These are phyloP conservation scores for Peucedramus taeniatus DNA, from an alignment of 2,113 vertebrate genomes.

Conservation along the genomic window DNA sequence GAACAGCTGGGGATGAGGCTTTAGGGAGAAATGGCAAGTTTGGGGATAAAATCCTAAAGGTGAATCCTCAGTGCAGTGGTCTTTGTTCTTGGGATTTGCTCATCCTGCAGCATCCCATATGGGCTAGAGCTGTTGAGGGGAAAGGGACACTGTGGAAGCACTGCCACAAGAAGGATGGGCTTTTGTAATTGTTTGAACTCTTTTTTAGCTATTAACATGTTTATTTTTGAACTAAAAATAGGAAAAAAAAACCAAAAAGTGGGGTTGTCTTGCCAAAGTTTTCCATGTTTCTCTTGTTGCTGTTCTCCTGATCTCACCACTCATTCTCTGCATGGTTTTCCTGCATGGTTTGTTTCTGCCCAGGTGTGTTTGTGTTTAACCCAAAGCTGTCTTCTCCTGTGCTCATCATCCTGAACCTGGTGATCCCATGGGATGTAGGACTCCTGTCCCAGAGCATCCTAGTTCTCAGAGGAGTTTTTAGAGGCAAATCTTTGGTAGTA, in stretches of 20 bases:
- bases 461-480: slow-evolving; percentile 8
- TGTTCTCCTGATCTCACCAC: background rate
- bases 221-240: background rate
- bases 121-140: background rate
- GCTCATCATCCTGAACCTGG: background rate
- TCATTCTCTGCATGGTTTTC: slow-evolving; percentile 34
- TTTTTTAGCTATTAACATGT: background rate
- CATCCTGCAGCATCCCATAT: background rate
- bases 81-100: background rate
- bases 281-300: background rate
- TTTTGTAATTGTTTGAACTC: background rate
- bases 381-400: slow-evolving; percentile 20
- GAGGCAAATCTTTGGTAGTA: background rate
- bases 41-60: background rate
- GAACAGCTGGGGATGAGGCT: background rate
- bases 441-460: slow-evolving; percentile 3
- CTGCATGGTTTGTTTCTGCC: slow-evolving; percentile 28
- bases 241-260: background rate
- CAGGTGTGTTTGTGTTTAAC: slow-evolving; percentile 38
- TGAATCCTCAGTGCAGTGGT: background rate
- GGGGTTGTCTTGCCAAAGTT: background rate
- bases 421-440: background rate
- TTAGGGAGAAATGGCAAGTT: background rate
- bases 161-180: background rate
- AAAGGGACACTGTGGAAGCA: background rate